Percentiles rank a stretch among this genome's conserved stretches.
phyloP scores from a whole-genome alignment of 2,113 vertebrate genomes.

The Petrocephalus microphthalmus region DNA sequence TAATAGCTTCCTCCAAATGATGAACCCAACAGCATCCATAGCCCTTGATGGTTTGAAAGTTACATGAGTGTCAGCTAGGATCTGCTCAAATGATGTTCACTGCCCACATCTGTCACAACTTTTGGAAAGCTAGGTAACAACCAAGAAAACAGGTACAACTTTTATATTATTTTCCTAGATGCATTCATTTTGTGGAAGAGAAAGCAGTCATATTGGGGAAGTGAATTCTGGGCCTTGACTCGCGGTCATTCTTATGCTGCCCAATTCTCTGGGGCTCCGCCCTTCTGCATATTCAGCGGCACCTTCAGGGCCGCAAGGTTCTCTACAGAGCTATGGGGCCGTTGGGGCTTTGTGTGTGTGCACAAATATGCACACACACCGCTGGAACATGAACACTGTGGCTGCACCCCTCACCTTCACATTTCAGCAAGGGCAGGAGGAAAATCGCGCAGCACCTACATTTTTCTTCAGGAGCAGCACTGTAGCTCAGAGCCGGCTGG shows the following conservation, averaged over 20 bases:
- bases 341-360: conserved; percentile 11
- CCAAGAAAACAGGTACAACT: neutral
- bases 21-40: neutral
- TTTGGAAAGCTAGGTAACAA: neutral
- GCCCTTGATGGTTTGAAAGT: neutral
- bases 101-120: neutral
- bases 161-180: neutral
- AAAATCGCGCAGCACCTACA: conserved; percentile 14
- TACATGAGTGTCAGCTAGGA: neutral
- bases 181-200: neutral
- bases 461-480: conserved; percentile 32
- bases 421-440: conserved; percentile 17
- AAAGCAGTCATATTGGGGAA: neutral
- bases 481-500: conserved; percentile 20
- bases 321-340: conserved; percentile 31
- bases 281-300: too few relatives aligned
- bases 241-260: neutral
- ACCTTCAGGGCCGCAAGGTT: conserved; percentile 15
- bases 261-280: neutral
- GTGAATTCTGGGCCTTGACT: neutral
- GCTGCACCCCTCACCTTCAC: conserved; percentile 21
- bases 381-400: neutral
- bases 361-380: neutral
- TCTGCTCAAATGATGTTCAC: neutral
- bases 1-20: neutral